Conservation (phyloP, 1,140 invertebrate genomes). For the Drosophila ironensis region DNA sequence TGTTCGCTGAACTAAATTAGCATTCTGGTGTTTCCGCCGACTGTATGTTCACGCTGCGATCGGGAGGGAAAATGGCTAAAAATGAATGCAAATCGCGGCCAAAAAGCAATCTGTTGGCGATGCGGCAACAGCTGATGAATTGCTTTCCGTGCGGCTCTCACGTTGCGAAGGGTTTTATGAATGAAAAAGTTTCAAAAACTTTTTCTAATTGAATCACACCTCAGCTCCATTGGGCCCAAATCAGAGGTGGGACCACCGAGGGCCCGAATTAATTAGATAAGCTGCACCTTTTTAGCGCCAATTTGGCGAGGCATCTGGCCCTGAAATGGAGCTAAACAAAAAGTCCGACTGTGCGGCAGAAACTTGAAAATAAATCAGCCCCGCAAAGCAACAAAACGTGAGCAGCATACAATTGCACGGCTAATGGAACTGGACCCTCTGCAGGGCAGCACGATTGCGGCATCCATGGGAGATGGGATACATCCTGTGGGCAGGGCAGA, state of each 20-base stretch:
- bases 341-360: conserved; percentile 1
- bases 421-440: conserved; percentile 18
- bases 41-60: conserved; percentile 6
- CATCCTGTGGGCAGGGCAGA: neutral
- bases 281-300: conserved; percentile 33
- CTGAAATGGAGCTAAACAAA: conserved; percentile 1
- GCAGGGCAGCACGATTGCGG: neutral
- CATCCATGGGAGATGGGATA: neutral
- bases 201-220: conserved; percentile 20
- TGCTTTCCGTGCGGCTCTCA: conserved; percentile 37
- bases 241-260: too few relatives aligned
- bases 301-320: conserved; percentile 22
- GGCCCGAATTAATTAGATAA: conserved; percentile 32
- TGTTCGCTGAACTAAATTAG: conserved; percentile 23
- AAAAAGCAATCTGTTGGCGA: neutral
- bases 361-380: conserved; percentile 35
- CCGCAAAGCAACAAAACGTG: conserved; percentile 24
- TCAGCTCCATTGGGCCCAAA: conserved; percentile 6
- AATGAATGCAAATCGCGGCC: conserved; percentile 3
- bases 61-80: conserved; percentile 14
- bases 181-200: conserved; percentile 12
- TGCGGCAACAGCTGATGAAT: conserved; percentile 29
- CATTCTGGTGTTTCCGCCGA: conserved; percentile 26
- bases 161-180: neutral
- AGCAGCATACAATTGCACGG: conserved; percentile 22